These are phyloP conservation scores for Zhuqinia jingwanae DNA, from an alignment of 2,888 invertebrate species.

Conservation along the genomic window DNA sequence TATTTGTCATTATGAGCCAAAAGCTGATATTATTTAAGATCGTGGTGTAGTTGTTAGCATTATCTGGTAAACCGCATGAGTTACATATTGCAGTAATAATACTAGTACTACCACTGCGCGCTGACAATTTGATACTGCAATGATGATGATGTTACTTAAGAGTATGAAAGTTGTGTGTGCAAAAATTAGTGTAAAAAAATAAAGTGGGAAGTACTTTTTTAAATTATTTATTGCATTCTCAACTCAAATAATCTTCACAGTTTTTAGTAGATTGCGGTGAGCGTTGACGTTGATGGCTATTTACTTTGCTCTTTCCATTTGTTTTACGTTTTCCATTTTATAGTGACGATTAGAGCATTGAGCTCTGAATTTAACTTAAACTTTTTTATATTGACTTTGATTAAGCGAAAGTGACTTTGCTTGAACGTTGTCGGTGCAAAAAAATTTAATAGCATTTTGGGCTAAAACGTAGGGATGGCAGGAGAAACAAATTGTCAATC, in stretches of 20 bases:
- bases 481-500: too few species aligned
- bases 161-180: constrained; percentile 10
- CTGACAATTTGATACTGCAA: background rate
- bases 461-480: too few species aligned
- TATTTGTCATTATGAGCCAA: background rate
- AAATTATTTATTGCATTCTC: background rate
- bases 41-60: background rate
- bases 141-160: constrained; percentile 11
- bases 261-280: background rate
- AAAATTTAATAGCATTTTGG: too few species aligned
- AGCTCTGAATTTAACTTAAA: too few species aligned
- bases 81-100: background rate
- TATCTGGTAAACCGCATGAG: background rate
- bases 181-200: background rate
- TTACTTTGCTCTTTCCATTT: too few species aligned
- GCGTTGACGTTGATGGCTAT: background rate
- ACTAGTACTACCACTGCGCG: background rate
- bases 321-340: too few species aligned
- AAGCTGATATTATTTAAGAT: constrained; percentile 24
- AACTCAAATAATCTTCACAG: background rate
- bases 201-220: background rate
- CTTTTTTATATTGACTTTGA: too few species aligned
- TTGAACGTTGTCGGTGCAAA: too few species aligned
- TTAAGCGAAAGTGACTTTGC: too few species aligned
- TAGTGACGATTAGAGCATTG: too few species aligned